Evolutionary conservation across 2,113 vertebrate species (phyloP).

Genomic region (Lepisosteus oculatus): DNA sequence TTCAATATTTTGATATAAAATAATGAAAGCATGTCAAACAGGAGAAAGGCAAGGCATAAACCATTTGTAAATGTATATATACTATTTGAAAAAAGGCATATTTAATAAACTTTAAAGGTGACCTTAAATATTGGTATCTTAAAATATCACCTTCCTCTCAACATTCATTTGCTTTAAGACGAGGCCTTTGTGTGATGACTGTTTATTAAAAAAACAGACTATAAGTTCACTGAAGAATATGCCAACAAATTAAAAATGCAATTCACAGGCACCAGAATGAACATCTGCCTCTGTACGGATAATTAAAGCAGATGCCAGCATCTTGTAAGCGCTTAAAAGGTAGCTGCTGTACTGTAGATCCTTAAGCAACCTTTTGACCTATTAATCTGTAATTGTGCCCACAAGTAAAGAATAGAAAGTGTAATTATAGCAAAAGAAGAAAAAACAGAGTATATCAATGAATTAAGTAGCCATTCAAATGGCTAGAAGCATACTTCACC

Average conservation of each 20-base stretch:
- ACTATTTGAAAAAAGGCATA: neutral
- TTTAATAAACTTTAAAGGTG: neutral
- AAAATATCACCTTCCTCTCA: too few species aligned
- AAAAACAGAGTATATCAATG: neutral
- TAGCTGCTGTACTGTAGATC: neutral
- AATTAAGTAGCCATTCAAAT: neutral
- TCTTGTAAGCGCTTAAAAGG: conserved; percentile 21
- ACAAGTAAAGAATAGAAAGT: neutral
- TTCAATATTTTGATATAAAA: neutral
- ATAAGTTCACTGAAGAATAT: neutral
- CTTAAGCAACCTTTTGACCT: neutral
- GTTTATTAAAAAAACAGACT: too few species aligned
- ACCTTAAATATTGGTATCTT: too few species aligned
- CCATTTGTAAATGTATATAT: neutral
- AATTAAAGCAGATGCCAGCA: neutral
- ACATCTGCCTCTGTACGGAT: neutral
- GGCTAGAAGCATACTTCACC: neutral
- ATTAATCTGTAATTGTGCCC: conserved; percentile 1
- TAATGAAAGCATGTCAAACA: neutral
- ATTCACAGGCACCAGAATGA: conserved; percentile 7
- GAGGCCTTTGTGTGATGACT: too few species aligned
- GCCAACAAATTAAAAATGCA: neutral
- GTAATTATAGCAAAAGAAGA: neutral
- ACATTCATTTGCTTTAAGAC: too few species aligned
- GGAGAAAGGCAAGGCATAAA: neutral